These are phyloP conservation scores for Cremastobaeus sp. DNA, from an alignment of 2,888 invertebrate species.

Conservation along the genomic window DNA sequence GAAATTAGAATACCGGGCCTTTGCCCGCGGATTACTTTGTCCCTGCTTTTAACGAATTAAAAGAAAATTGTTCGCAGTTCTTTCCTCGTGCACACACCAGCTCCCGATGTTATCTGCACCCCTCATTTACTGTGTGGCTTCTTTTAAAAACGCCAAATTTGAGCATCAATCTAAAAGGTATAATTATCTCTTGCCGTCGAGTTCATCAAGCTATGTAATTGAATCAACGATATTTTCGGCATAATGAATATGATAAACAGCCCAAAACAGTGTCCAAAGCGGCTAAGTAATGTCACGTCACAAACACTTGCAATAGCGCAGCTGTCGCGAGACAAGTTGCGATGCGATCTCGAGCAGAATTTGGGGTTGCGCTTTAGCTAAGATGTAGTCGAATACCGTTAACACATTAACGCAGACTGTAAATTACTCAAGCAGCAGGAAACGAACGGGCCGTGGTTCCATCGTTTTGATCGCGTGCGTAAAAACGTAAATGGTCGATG, in stretches of 20 bases:
- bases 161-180: not conserved
- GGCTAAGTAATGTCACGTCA: constrained; percentile 27
- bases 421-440: constrained; percentile 50
- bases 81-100: no score
- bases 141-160: not conserved
- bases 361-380: constrained; percentile 40
- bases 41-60: no score
- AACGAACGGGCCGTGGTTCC: constrained; percentile 35
- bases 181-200: constrained; percentile 18
- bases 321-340: constrained; percentile 44
- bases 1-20: no score
- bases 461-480: constrained; percentile 45
- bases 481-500: constrained; percentile 59
- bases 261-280: constrained; percentile 3
- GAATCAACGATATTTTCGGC: constrained; percentile 35
- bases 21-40: no score
- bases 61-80: no score
- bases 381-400: constrained; percentile 56
- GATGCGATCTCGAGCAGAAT: constrained; percentile 41
- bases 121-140: not conserved
- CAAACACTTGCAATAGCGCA: constrained; percentile 46
- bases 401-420: constrained; percentile 62
- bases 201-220: constrained; percentile 23
- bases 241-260: constrained; percentile 28
- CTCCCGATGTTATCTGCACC: not conserved